A percentile compares a stretch with the other conserved stretches of the same genome.
Conservation (phyloP, 2,888 invertebrate genomes). For the Neocrepidodera transversa region DNA sequence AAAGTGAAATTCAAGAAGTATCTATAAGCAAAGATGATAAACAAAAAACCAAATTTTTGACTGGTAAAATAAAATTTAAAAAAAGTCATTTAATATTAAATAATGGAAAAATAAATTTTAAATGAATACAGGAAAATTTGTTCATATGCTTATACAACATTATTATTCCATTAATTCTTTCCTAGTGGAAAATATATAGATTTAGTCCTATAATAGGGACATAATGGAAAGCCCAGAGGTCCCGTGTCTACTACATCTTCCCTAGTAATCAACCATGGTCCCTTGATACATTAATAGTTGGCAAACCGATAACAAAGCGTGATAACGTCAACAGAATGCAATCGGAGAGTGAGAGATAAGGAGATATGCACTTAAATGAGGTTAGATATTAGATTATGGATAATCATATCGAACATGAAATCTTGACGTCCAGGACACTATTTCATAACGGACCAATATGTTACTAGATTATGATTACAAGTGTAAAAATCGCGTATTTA, state of each 20-base stretch:
- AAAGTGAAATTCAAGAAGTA: no score
- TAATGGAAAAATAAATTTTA: no score
- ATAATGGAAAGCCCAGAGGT: slow-evolving; percentile 44
- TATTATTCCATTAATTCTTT: neutral
- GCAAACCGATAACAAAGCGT: slow-evolving; percentile 44
- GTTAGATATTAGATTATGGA: slow-evolving; percentile 42
- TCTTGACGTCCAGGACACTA: neutral
- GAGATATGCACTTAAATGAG: slow-evolving; percentile 35
- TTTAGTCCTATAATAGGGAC: slow-evolving; percentile 37
- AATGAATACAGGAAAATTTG: no score
- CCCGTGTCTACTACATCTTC: slow-evolving; percentile 33
- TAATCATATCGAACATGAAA: slow-evolving; percentile 27
- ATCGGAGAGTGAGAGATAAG: slow-evolving; percentile 43
- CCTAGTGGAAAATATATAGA: neutral
- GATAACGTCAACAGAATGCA: slow-evolving; percentile 50
- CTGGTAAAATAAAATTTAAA: no score
- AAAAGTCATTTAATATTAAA: no score
- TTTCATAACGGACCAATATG: no score
- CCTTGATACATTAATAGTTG: slow-evolving; percentile 50
- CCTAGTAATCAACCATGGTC: slow-evolving; percentile 41
- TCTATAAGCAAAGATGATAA: no score
- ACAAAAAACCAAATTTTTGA: no score
- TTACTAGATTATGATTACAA: no score
- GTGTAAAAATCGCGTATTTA: no score
- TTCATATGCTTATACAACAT: no score